Percentiles rank a stretch among this genome's conserved stretches.
Evolutionary conservation across 2,888 invertebrate genomes (phyloP).

Genomic region (Conistra vaccinii): DNA sequence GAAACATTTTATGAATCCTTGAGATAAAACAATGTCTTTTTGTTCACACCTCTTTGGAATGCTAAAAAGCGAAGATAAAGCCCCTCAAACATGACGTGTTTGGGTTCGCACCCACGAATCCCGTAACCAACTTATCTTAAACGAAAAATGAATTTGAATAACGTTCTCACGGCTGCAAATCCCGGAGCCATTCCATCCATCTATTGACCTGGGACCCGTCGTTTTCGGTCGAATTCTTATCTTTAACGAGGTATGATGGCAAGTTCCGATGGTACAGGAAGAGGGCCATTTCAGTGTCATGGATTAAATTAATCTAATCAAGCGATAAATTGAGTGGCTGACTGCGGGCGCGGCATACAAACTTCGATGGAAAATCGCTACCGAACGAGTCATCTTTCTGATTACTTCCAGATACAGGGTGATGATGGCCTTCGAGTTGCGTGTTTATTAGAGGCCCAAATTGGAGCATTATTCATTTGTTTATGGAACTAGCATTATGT

Average conservation of each 20-base stretch:
- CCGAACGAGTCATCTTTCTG: constrained; percentile 37
- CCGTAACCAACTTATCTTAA: constrained; percentile 47
- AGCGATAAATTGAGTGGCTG: constrained; percentile 82
- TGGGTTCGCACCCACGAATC: constrained; percentile 45
- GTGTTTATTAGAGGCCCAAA: constrained; percentile 32
- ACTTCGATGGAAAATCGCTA: constrained; percentile 53
- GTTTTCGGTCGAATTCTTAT: constrained; percentile 80
- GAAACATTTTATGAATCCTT: constrained; percentile 10
- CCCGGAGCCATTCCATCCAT: constrained; percentile 63
- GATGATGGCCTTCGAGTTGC: constrained; percentile 19
- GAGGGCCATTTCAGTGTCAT: constrained; percentile 84
- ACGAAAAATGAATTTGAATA: constrained; percentile 66
- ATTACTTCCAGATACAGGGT: constrained; percentile 44
- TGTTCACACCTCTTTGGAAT: constrained; percentile 46
- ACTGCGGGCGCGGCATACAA: constrained; percentile 60
- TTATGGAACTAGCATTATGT: constrained; percentile 31
- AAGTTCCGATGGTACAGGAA: constrained; percentile 84
- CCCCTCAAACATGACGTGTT: constrained; percentile 43
- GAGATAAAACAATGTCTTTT: constrained; percentile 26
- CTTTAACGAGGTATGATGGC: constrained; percentile 82
- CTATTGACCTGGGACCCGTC: constrained; percentile 68
- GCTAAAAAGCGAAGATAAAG: constrained; percentile 53
- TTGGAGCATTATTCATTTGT: constrained; percentile 45
- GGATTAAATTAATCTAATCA: constrained; percentile 88
- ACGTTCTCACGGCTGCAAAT: constrained; percentile 65